These are phyloP conservation scores for Vidua macroura DNA, from an alignment of 2,113 vertebrate species.

Conservation along the genomic window DNA sequence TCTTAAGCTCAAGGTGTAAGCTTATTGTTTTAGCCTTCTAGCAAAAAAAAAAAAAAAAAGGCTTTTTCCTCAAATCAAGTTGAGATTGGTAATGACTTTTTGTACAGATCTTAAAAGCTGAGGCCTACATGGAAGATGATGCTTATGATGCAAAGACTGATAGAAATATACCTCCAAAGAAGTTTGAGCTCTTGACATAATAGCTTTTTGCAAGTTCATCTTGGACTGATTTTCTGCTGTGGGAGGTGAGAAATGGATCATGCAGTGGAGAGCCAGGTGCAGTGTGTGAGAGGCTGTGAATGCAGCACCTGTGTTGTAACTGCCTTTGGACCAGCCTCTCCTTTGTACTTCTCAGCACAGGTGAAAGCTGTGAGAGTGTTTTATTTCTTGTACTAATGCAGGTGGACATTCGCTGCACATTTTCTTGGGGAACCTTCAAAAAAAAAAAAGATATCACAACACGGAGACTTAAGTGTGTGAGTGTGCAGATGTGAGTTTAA, in stretches of 20 bases:
- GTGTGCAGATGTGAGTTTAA: not conserved
- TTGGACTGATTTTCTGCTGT: not conserved
- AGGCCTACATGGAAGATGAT: not conserved
- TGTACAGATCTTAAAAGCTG: not conserved
- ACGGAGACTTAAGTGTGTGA: not conserved
- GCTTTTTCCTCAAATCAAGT: too few relatives aligned
- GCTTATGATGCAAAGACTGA: not conserved
- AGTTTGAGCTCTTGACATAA: not conserved
- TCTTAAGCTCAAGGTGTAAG: not conserved
- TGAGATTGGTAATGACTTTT: not conserved
- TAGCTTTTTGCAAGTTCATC: not conserved
- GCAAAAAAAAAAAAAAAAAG: not conserved
- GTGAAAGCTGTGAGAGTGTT: not conserved
- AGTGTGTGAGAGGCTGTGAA: not conserved
- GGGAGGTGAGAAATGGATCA: not conserved
- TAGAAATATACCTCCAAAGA: not conserved
- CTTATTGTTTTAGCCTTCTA: not conserved
- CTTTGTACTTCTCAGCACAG: not conserved
- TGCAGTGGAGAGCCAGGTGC: not conserved
- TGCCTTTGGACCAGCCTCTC: not conserved
- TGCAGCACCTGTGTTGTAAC: not conserved
- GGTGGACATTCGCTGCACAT: fast-evolving
- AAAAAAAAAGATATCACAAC: not conserved
- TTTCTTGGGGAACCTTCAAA: not conserved
- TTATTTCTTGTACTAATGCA: not conserved